Evolutionary conservation across 2,797 vertebrate species (phyloP), one percentile per base, ranked within the genome.

Genomic region (Sebastes oblongus): DNA sequence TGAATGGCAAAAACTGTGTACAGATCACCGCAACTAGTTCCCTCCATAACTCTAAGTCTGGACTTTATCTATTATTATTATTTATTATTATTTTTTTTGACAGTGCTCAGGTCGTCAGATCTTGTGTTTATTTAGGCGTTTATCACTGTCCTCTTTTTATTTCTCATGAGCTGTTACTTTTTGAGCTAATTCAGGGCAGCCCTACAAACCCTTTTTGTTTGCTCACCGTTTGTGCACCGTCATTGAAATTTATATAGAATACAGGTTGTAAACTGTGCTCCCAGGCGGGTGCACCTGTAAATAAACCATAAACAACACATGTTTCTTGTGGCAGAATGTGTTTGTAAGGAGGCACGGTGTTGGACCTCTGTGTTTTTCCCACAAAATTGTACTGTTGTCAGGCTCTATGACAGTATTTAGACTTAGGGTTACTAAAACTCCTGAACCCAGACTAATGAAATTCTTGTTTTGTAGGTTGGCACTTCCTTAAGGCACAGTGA

Each of bases 381-480:
- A 18, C 12, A 34, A 59, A 56, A 22, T 25, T 6, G 18, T 32
- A 27, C 56, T 75, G 34, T 46, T 62, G 39, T 77, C 65, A 52
- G 54, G 42, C 39, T 64, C 27, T 36, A 3, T 67, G 46, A 65
- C 13, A 36, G 24, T 56, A 56, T 81, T 81, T 34, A 54, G 32
- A 79, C 65, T 79, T 9, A 4, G 24, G 60, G 54, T 78, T 61
- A 52, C 58, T 68, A 5, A 78, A 70, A 68, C 59, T 62, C 56
- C 16, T 68, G 65, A 82, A 79, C 65, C 78, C 36, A 52, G 46
- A 72, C 69, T 72, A 65, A 84, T 74, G 52, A 64, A 39, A 67
- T 65, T 71, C 27, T 70, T 46, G 20, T 66, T 66, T 42, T 36
- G 10, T 66, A 46, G 24, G 29, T 8, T 72, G 16, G 32, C 46